Evolutionary conservation across 2,888 invertebrate species (phyloP).

Genomic region (Netelia virgata): DNA sequence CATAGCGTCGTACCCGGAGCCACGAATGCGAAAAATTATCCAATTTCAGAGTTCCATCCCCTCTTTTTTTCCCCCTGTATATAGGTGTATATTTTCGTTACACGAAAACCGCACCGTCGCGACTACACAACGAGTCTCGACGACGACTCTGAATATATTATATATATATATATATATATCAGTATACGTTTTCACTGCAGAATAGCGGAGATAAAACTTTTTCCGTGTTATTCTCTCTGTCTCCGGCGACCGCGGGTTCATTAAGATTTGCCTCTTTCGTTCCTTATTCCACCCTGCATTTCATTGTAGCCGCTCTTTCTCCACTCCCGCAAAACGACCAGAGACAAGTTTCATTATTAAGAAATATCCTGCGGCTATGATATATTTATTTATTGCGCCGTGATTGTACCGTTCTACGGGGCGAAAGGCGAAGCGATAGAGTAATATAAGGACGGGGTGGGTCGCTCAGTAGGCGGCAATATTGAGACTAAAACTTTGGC

Average conservation of each 20-base stretch:
- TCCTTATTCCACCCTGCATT: slow-evolving; percentile 36
- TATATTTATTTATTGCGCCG: slow-evolving; percentile 59
- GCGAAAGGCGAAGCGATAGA: background rate
- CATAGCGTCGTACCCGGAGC: slow-evolving; percentile 26
- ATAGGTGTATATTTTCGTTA: slow-evolving; percentile 44
- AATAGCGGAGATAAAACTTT: slow-evolving; percentile 10
- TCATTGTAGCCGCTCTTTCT: slow-evolving; percentile 34
- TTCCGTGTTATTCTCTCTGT: slow-evolving; percentile 26
- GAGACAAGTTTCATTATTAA: slow-evolving; percentile 53
- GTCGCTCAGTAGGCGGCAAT: slow-evolving; percentile 37
- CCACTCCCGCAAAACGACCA: slow-evolving; percentile 18
- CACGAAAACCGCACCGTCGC: slow-evolving; percentile 25
- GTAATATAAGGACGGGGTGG: background rate
- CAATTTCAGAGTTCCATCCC: slow-evolving; percentile 60
- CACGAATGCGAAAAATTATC: slow-evolving; percentile 69
- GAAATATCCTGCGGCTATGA: slow-evolving; percentile 43
- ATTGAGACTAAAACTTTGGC: slow-evolving; percentile 62
- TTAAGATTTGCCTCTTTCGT: slow-evolving; percentile 48
- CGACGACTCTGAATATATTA: slow-evolving; percentile 1
- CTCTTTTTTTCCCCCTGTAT: slow-evolving; percentile 21
- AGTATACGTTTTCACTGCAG: background rate
- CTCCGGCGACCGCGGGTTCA: slow-evolving; percentile 36
- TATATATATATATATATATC: background rate
- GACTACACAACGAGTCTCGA: background rate
- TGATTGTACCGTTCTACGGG: slow-evolving; percentile 49